A percentile compares a stretch with the other conserved stretches of the same genome.
phyloP scores from a whole-genome alignment of 2,113 vertebrate genomes.

The Theristicus caerulescens region DNA sequence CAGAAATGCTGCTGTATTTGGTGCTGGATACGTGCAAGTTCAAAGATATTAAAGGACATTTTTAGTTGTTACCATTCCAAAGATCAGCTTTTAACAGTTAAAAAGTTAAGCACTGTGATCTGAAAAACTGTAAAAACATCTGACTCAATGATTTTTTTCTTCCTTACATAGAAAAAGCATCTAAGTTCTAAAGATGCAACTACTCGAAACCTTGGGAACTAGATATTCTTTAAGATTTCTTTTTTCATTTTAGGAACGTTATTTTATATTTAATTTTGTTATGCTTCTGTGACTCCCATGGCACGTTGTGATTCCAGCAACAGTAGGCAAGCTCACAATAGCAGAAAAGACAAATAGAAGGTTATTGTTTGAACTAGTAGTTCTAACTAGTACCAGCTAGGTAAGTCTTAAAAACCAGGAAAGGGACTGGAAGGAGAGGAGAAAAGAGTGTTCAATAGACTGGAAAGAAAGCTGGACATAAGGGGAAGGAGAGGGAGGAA shows the following conservation, averaged over 20 bases:
- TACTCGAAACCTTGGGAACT: neutral
- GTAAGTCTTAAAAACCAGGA: neutral
- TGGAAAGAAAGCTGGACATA: neutral
- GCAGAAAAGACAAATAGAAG: neutral
- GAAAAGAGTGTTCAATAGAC: neutral
- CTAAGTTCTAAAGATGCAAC: neutral
- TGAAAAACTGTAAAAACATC: neutral
- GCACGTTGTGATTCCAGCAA: neutral
- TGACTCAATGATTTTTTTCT: neutral
- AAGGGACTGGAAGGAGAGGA: neutral
- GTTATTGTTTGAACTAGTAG: neutral
- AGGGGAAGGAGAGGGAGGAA: neutral
- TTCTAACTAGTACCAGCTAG: neutral
- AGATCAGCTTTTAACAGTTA: neutral
- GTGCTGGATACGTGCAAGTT: neutral
- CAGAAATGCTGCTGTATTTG: neutral
- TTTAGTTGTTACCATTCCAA: neutral
- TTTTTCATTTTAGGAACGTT: neutral
- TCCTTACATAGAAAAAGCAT: neutral
- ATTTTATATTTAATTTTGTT: neutral
- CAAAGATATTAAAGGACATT: neutral
- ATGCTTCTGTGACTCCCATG: neutral
- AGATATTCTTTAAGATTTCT: neutral
- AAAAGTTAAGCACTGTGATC: neutral
- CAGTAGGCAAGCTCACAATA: neutral